Conservation (phyloP, 2,113 vertebrate genomes). For the Tetrao urogallus region DNA sequence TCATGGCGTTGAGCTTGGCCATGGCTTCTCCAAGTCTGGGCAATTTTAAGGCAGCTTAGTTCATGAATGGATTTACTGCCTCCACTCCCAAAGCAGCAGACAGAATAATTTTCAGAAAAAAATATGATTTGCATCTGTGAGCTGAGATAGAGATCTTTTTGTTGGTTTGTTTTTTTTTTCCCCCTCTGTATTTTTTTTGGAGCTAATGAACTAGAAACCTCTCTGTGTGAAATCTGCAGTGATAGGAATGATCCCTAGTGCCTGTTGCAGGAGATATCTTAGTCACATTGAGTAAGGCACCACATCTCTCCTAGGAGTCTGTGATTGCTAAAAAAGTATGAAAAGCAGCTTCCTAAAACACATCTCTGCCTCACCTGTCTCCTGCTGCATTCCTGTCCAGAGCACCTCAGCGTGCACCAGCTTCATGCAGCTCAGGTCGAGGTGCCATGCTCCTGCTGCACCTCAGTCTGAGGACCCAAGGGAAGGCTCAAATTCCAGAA, state of each 20-base stretch:
- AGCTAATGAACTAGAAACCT: constrained; percentile 25
- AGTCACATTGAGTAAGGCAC: neutral
- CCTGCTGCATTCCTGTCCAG: rapidly evolving
- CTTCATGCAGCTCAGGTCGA: neutral
- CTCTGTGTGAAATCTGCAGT: neutral
- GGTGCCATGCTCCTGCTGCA: rapidly evolving
- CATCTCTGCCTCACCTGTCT: neutral
- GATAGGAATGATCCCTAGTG: neutral
- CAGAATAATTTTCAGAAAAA: neutral
- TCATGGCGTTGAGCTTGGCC: neutral
- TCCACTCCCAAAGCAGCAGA: neutral
- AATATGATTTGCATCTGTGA: neutral
- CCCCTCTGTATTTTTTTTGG: neutral
- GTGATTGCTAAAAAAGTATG: neutral
- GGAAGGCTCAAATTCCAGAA: rapidly evolving
- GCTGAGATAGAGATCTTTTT: neutral
- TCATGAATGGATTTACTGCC: neutral
- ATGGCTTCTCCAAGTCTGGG: neutral
- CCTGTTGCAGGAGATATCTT: neutral
- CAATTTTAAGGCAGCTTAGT: neutral
- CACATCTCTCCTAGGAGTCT: neutral
- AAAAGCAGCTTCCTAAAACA: neutral
- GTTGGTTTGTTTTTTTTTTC: neutral
- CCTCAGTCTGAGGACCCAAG: rapidly evolving
- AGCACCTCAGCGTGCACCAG: rapidly evolving